Conservation (phyloP, 2,888 invertebrate species). For the Gari tellinella region DNA sequence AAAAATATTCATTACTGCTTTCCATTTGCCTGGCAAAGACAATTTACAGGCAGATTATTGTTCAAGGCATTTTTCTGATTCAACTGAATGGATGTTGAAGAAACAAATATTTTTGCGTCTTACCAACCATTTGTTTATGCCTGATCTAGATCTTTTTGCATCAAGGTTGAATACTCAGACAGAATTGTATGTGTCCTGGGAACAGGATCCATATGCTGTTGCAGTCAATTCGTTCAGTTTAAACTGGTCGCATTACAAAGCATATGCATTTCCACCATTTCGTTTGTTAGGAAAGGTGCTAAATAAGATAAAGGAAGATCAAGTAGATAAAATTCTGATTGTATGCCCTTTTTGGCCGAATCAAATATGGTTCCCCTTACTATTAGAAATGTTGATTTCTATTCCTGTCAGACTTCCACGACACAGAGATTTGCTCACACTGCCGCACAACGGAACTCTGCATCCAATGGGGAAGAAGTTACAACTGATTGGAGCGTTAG, state of each 20-base stretch:
- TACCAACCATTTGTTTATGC: constrained; percentile 13
- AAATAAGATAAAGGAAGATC: too few relatives aligned
- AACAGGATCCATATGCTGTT: too few relatives aligned
- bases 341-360: constrained; percentile 20
- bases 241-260: too few relatives aligned
- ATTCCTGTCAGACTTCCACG: constrained; percentile 3
- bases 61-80: constrained; percentile 6
- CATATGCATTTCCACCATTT: too few relatives aligned
- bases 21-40: constrained; percentile 1
- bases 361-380: constrained; percentile 31
- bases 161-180: too few relatives aligned
- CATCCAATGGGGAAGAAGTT: too few relatives aligned
- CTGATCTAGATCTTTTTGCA: constrained; percentile 41
- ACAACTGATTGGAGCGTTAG: too few relatives aligned
- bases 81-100: constrained; percentile 43
- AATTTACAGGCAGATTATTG: constrained; percentile 37
- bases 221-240: too few relatives aligned
- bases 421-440: constrained; percentile 6
- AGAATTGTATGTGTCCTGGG: too few relatives aligned
- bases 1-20: constrained; percentile 6
- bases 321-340: too few relatives aligned
- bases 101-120: constrained; percentile 23
- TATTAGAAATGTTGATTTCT: constrained; percentile 11
- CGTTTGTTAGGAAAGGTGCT: too few relatives aligned
- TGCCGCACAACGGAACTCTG: too few relatives aligned